Evolutionary conservation across 2,113 vertebrate species (phyloP).

Genomic region (Eurystomus gularis): DNA sequence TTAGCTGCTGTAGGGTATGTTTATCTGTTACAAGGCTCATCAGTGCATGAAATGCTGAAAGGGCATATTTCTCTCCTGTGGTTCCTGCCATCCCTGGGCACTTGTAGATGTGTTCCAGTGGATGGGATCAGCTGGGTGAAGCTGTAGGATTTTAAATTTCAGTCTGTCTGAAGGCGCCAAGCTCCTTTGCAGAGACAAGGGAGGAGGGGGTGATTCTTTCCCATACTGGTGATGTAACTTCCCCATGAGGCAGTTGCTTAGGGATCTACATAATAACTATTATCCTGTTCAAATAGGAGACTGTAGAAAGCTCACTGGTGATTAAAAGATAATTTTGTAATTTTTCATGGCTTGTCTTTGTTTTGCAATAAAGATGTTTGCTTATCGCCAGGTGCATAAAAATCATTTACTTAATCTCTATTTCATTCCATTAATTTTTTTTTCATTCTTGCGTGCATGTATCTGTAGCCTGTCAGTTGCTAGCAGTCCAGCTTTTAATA

Average conservation of each 20-base stretch:
- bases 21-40: conserved; percentile 85
- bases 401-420: conserved; percentile 57
- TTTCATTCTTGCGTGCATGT: background rate
- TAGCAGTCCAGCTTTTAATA: conserved; percentile 21
- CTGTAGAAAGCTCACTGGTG: conserved; percentile 52
- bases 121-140: conserved; percentile 78
- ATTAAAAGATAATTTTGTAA: conserved; percentile 68
- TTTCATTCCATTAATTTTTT: conserved; percentile 46
- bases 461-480: background rate
- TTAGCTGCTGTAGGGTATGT: conserved; percentile 82
- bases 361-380: conserved; percentile 64
- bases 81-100: conserved; percentile 69
- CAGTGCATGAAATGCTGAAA: conserved; percentile 85
- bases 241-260: conserved; percentile 61
- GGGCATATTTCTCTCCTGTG: conserved; percentile 68
- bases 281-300: conserved; percentile 60
- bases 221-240: conserved; percentile 72
- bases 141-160: conserved; percentile 67
- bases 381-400: conserved; percentile 58
- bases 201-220: conserved; percentile 29
- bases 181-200: conserved; percentile 7
- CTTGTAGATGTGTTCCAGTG: conserved; percentile 75
- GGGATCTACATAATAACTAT: conserved; percentile 65
- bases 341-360: conserved; percentile 63
- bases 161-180: conserved; percentile 52